A percentile compares a stretch with the other conserved stretches of the same genome.
phyloP scores from a whole-genome alignment of 1,140 invertebrate species.

The Drosophila neocordata region DNA sequence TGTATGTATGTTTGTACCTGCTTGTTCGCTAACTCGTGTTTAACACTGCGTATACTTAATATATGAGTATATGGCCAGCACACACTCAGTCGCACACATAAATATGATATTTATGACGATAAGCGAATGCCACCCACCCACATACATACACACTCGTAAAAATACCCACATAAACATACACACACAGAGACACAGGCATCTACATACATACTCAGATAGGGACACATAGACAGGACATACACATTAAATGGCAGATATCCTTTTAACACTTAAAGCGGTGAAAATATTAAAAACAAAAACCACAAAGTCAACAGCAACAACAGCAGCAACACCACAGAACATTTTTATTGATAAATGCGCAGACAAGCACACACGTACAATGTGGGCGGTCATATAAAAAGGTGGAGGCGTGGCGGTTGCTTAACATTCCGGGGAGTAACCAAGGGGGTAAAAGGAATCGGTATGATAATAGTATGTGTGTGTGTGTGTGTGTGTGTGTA shows the following conservation, averaged over 20 bases:
- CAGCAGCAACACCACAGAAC: constrained; percentile 38
- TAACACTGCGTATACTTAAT: constrained; percentile 71
- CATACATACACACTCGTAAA: background rate
- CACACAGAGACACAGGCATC: no score
- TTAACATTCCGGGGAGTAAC: background rate
- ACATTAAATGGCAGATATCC: constrained; percentile 78
- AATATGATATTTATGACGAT: constrained; percentile 71
- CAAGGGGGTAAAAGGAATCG: background rate
- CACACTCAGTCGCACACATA: constrained; percentile 32
- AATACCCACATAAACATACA: constrained; percentile 1
- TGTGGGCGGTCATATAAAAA: constrained; percentile 1
- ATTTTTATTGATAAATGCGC: constrained; percentile 78
- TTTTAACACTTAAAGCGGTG: constrained; percentile 80
- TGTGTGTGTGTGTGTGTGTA: constrained; percentile 40
- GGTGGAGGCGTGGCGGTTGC: constrained; percentile 7
- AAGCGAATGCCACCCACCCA: constrained; percentile 43
- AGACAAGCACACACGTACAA: constrained; percentile 43
- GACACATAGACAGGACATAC: constrained; percentile 45
- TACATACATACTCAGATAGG: constrained; percentile 19
- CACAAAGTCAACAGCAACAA: constrained; percentile 70
- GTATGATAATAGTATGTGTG: constrained; percentile 30
- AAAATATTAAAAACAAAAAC: constrained; percentile 81
- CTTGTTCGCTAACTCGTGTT: constrained; percentile 20
- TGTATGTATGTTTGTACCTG: background rate
- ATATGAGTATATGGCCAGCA: constrained; percentile 34